phyloP scores from a whole-genome alignment of 2,797 vertebrate genomes.

The Martes flavigula region DNA sequence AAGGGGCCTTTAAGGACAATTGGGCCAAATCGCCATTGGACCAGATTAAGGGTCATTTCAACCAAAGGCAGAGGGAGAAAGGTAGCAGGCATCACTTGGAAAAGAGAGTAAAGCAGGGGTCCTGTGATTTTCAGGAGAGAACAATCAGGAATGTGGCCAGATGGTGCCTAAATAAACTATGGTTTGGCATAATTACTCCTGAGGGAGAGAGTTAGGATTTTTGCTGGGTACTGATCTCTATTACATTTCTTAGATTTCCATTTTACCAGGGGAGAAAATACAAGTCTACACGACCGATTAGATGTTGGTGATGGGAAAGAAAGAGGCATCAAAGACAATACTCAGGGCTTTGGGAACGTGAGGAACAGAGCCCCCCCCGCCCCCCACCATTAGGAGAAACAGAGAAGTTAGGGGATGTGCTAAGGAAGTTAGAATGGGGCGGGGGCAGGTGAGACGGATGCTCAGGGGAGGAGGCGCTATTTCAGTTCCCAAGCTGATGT shows the following conservation, averaged over 20 bases:
- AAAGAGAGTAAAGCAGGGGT: neutral
- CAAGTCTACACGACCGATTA: neutral
- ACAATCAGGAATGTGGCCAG: neutral
- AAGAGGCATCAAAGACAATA: neutral
- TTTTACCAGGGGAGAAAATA: neutral
- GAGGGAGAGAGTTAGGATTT: neutral
- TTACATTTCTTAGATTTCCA: neutral
- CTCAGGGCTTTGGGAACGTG: neutral
- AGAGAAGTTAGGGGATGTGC: neutral
- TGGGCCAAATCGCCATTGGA: neutral
- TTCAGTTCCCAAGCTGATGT: neutral
- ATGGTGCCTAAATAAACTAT: neutral
- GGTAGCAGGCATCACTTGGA: neutral
- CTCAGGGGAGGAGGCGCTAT: neutral
- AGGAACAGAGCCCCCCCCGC: neutral
- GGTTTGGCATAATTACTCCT: neutral
- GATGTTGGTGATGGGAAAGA: neutral
- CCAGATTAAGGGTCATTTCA: neutral
- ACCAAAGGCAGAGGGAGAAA: neutral
- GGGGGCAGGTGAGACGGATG: neutral
- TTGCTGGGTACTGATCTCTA: neutral
- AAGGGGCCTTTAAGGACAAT: neutral
- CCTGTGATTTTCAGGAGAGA: neutral
- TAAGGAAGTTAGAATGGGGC: neutral
- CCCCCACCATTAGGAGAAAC: neutral